phyloP scores from a whole-genome alignment of 2,888 invertebrate species.

The Ennomos erosarius region DNA sequence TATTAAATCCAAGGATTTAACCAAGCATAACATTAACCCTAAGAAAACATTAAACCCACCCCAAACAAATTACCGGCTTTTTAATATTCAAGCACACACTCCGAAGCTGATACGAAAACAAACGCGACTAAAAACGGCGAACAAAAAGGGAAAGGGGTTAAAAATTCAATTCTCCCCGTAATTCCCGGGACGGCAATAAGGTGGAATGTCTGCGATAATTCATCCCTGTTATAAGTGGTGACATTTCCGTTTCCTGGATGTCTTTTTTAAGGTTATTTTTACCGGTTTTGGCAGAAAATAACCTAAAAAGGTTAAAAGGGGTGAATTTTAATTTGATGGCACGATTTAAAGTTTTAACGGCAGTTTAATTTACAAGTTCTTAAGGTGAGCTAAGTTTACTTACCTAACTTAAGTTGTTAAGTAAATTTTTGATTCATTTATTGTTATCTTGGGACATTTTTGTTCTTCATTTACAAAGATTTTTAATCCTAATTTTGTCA shows the following conservation, averaged over 20 bases:
- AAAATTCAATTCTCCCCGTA: slow-evolving; percentile 42
- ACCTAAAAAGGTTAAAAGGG: neutral
- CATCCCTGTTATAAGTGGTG: slow-evolving; percentile 35
- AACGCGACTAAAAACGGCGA: slow-evolving; percentile 12
- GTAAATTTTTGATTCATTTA: too few relatives aligned
- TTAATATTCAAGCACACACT: slow-evolving; percentile 24
- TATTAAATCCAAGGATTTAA: too few relatives aligned
- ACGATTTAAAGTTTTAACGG: slow-evolving; percentile 23
- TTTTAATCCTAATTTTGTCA: too few relatives aligned
- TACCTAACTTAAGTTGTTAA: neutral
- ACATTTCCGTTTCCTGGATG: slow-evolving; percentile 33
- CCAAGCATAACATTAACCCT: neutral
- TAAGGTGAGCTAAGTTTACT: slow-evolving; percentile 21
- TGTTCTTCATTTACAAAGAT: too few relatives aligned
- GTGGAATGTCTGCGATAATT: slow-evolving; percentile 39
- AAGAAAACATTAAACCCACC: slow-evolving; percentile 11
- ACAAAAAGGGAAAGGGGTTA: slow-evolving; percentile 30
- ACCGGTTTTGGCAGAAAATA: too few relatives aligned
- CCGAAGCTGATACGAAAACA: slow-evolving; percentile 19
- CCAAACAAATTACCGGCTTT: slow-evolving; percentile 24
- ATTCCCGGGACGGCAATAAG: slow-evolving; percentile 39
- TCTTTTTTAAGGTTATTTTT: slow-evolving; percentile 34
- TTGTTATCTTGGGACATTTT: too few relatives aligned
- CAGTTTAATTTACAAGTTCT: slow-evolving; percentile 17
- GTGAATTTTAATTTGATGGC: slow-evolving; percentile 29